Evolutionary conservation across 1,140 invertebrate genomes (phyloP), one percentile per base, ranked within the genome.

Genomic region (Ladona fulva): DNA sequence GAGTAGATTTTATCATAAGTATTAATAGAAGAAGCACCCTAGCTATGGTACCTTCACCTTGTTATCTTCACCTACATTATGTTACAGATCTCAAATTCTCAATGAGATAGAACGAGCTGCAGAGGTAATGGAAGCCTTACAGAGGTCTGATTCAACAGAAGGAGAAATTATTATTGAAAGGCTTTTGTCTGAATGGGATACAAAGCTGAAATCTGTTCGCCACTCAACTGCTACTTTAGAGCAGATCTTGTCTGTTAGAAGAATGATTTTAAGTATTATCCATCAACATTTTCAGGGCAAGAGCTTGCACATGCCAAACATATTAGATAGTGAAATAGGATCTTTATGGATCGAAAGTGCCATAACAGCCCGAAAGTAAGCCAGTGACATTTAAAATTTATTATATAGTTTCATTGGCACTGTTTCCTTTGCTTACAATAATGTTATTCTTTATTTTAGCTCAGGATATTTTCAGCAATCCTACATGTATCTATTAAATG

Each of bases 271-370:
- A 22, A 66, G 16, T 66, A 66, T 66, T 6, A 66, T 66, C 3
- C 3, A 22, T 66, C 16, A 66, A 66, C 14, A 66, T 19, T 16
- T 66, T 66, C 52, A 12, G 12, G 52, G 12, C 3, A 66, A 66
- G 52, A 66, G n/a, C 14, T 66, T 66, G 52, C 52, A 16, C 1
- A 19, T 78, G 78, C 78, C 22, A 76, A 78, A 79, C 76, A 59
- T 74, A 14, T 24, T 75, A 11, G 37, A 78, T 78, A 79, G 87
- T 59, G 90, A 93, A 83, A 91, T 97, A 75, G 93, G 93, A 0
- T 90, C 92, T 80, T 89, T 91, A 73, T 97, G 94, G 94, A 84
- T 97, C 0, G 89, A 92, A 80, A 96, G 93, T 84, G 93, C 94
- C 0, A 92, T 92, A 83, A 91, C 95, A 79, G 94, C 95, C 5